Evolutionary conservation across 1,140 invertebrate genomes (phyloP), one percentile per base, ranked within the genome.

Genomic region (Drosophila sturtevanti): DNA sequence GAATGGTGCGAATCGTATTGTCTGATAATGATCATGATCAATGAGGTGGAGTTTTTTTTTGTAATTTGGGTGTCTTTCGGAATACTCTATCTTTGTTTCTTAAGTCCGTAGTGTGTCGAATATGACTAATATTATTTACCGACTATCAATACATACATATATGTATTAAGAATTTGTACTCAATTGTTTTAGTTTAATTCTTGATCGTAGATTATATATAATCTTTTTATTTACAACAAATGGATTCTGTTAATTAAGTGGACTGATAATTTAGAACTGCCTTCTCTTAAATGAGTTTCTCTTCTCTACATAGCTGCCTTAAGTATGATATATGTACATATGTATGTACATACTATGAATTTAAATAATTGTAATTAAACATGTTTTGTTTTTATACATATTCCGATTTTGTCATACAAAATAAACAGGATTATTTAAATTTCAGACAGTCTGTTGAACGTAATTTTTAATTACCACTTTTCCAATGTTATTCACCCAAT

Each of bases 1-100:
- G 60, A 37, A 60, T 56, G 52, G 72, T 84, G 80, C 51, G 68
- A 84, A 71, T 22, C 69, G 34, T 48, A 22, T 41, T 24, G 21
- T 14, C 7, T 51, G 56, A 34, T 44, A 56, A 58, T 55, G 35
- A 72, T 58, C 51, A 18, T 48, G 38, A 63, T 60, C 61, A 35
- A 11, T 74, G 51, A 24, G 22, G 22, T 18, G 22, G 22, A 18
- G 12, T 35, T 48, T 48, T 10, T 18, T 21, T 48, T 21, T 9
- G 16, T 2, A 1, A 2, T 12, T 48, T 21, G 16, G 41, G 2
- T 44, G 16, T 44, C 41, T 18, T 44, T 18, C 18, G 4, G 16
- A 18, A 48, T 48, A 48, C 41, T 48, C 41, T 48, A 21, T 16
- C 41, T 18, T 44, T 16, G 6, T 1, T 1, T 18, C 9, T 7